Evolutionary conservation across 1,140 invertebrate genomes (phyloP), one percentile per base, ranked within the genome.

Genomic region (Sarcophaga bullata): DNA sequence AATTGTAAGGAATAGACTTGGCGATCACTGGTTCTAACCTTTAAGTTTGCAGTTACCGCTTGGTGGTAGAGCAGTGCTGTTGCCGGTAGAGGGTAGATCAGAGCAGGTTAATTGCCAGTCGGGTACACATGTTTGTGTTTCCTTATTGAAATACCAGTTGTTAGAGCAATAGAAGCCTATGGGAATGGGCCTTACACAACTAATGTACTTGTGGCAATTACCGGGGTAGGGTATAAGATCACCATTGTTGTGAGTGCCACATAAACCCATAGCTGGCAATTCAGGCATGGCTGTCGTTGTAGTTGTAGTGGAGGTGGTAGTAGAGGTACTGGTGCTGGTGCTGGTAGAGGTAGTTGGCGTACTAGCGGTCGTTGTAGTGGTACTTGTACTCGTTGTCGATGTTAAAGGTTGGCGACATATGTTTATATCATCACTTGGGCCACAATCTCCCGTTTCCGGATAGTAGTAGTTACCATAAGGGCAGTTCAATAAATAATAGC

Each of bases 181-280:
- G 19, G 87, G 87, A 62, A 87, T 87, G 9, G 87, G 87, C 0
- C 83, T 73, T 19, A 86, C 85, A 62, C 87, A 88, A 1, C 86
- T 85, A 78, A 88, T 88, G n/a, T 88, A 88, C 73, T 88, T 88
- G 19, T 83, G 87, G 68, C 87, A 88, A 8, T 86, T 85, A 8
- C 85, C 82, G 3, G 87, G 87, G 84, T 88, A 88, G 13, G 84
- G 82, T 47, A 88, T 85, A 48, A 86, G 80, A 54, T 88, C 83
- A 25, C 86, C 86, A 7, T 86, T 78, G 49, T 78, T 73, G 6
- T 78, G 80, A 25, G 81, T 84, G 2, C 83, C 85, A 62, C 87
- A 88, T 46, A 88, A 84, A 13, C 87, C 86, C 9, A n/a, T 11
- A 68, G n/a, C 54, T n/a, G 13, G 52, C 13, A n/a, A 37, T 37